Evolutionary conservation across 1,140 invertebrate genomes (phyloP).

Genomic region (Whitmania pigra): DNA sequence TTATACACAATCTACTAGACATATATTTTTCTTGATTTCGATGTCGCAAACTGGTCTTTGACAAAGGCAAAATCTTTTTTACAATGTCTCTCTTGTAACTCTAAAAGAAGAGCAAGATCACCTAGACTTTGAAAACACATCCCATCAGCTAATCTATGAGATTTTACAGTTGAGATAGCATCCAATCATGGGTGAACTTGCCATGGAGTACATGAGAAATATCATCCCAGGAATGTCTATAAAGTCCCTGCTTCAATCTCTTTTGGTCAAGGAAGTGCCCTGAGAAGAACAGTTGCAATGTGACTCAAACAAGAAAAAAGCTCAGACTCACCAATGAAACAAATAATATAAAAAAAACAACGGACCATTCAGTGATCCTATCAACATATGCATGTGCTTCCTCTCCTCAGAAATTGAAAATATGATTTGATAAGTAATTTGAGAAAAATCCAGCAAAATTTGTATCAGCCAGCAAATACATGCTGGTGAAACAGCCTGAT

Average conservation of each 20-base stretch:
- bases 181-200: neutral
- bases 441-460: constrained; percentile 10
- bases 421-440: neutral
- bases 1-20: no score
- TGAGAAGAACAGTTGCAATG: constrained; percentile 30
- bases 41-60: no score
- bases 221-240: constrained; percentile 99
- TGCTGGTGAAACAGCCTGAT: constrained; percentile 59
- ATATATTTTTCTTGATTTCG: no score
- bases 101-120: no score
- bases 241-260: constrained; percentile 92
- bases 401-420: constrained; percentile 51
- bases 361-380: constrained; percentile 92
- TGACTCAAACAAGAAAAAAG: neutral
- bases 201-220: constrained; percentile 94
- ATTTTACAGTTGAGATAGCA: neutral
- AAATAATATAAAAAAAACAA: constrained; percentile 95
- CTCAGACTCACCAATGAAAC: constrained; percentile 71
- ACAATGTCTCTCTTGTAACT: no score
- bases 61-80: no score
- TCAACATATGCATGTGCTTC: constrained; percentile 95
- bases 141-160: no score
- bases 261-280: constrained; percentile 97
- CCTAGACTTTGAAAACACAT: no score
- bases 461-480: constrained; percentile 5